Conservation (phyloP, 1,140 invertebrate genomes). For the Agrilus planipennis region DNA sequence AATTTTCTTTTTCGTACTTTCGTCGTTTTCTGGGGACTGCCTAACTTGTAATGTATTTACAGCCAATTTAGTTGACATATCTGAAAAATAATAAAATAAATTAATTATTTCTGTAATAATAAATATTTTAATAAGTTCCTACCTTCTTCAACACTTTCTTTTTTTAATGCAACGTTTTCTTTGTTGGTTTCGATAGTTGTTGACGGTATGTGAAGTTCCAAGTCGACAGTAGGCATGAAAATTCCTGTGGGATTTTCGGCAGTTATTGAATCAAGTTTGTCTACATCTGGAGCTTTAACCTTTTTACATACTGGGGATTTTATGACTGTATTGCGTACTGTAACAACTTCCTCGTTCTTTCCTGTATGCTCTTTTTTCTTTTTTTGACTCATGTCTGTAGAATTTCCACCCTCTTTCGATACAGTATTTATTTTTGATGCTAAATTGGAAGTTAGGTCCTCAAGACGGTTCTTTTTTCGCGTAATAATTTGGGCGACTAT, state of each 20-base stretch:
- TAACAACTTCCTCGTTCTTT: neutral
- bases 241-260: constrained; percentile 46
- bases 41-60: constrained; percentile 2
- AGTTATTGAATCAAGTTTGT: constrained; percentile 32
- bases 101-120: too few species aligned
- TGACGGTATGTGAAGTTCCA: constrained; percentile 39
- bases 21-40: constrained; percentile 17
- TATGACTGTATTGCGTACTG: constrained; percentile 29
- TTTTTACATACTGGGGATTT: constrained; percentile 41
- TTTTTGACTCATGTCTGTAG: constrained; percentile 1
- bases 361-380: constrained; percentile 3
- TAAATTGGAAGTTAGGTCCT: constrained; percentile 42
- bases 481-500: constrained; percentile 36
- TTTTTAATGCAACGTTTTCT: constrained; percentile 11
- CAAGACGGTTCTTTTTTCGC: constrained; percentile 43
- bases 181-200: constrained; percentile 7
- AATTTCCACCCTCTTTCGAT: neutral
- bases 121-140: too few species aligned
- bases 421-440: constrained; percentile 40
- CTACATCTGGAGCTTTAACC: constrained; percentile 34
- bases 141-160: constrained; percentile 5
- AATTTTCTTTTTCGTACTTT: constrained; percentile 47
- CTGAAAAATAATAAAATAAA: too few species aligned
- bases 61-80: neutral
- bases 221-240: constrained; percentile 48